Percentiles rank a stretch among this genome's conserved stretches.
Evolutionary conservation across 2,797 vertebrate species (phyloP).

Genomic region (Amblyraja radiata): DNA sequence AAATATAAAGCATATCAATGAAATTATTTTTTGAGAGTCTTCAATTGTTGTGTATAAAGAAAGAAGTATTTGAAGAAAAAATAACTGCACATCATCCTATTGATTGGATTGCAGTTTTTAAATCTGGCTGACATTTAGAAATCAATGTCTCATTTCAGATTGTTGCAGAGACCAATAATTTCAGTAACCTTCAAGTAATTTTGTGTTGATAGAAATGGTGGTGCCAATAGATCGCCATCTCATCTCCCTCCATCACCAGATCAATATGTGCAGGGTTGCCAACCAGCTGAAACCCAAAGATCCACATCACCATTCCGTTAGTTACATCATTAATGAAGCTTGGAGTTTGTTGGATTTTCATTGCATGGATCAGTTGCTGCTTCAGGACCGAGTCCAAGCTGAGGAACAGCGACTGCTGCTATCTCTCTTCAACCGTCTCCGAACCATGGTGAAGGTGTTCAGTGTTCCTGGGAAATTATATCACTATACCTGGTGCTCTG

Average conservation of each 20-base stretch:
- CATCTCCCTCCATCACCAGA: background rate
- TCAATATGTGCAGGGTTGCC: background rate
- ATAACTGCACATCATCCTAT: conserved; percentile 10
- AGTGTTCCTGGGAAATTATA: too few species aligned
- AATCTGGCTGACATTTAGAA: conserved; percentile 67
- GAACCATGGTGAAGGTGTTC: too few species aligned
- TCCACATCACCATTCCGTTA: background rate
- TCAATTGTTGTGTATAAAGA: background rate
- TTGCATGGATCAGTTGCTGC: too few species aligned
- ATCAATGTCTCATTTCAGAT: conserved; percentile 65
- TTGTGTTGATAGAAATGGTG: conserved; percentile 64
- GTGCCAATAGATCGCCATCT: background rate
- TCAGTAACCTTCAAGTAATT: conserved; percentile 60
- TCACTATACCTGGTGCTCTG: too few species aligned
- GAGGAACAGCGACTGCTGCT: too few species aligned
- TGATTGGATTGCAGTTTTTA: conserved; percentile 50
- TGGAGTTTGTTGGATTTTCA: too few species aligned
- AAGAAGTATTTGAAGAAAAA: conserved; percentile 1
- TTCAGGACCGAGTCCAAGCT: too few species aligned
- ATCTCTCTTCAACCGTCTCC: too few species aligned
- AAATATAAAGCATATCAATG: background rate
- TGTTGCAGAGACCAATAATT: conserved; percentile 57
- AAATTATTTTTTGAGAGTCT: background rate
- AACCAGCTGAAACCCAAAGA: background rate
- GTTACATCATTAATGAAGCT: too few species aligned